Evolutionary conservation across 1,140 invertebrate genomes (phyloP).

Genomic region (Thaumatotibia leucotreta): DNA sequence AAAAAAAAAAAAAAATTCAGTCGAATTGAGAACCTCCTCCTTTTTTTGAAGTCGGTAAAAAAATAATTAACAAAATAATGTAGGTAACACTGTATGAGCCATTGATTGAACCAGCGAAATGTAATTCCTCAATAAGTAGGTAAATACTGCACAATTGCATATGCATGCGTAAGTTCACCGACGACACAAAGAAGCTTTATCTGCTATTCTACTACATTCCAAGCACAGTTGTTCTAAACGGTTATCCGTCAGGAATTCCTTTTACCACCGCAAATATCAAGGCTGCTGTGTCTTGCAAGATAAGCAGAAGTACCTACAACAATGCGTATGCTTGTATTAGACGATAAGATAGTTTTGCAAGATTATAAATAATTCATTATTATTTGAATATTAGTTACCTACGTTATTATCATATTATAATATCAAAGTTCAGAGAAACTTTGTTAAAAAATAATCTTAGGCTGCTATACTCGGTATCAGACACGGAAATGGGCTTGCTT

Average conservation of each 20-base stretch:
- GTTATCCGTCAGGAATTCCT: conserved; percentile 23
- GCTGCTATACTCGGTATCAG: no score
- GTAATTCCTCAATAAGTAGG: not conserved
- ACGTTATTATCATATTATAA: no score
- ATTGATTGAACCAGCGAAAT: not conserved
- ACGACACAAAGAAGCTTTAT: not conserved
- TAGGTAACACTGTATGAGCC: not conserved
- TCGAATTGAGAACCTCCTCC: no score
- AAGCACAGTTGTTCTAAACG: conserved; percentile 2
- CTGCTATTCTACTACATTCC: not conserved
- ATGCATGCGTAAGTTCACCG: not conserved
- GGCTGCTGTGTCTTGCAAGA: conserved; percentile 23
- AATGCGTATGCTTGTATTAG: not conserved
- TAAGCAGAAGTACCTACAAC: conserved; percentile 1
- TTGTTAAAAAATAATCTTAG: no score
- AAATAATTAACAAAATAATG: not conserved
- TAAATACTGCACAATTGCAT: not conserved
- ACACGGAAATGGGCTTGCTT: no score
- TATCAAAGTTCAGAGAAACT: no score
- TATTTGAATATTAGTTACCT: no score
- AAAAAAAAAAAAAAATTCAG: not conserved
- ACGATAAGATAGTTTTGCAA: no score
- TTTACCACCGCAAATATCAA: conserved; percentile 40
- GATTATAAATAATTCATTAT: no score
- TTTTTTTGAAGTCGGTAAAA: no score